Evolutionary conservation across 2,888 invertebrate species (phyloP), one percentile per base, ranked within the genome.

Genomic region (Molanna angustata): DNA sequence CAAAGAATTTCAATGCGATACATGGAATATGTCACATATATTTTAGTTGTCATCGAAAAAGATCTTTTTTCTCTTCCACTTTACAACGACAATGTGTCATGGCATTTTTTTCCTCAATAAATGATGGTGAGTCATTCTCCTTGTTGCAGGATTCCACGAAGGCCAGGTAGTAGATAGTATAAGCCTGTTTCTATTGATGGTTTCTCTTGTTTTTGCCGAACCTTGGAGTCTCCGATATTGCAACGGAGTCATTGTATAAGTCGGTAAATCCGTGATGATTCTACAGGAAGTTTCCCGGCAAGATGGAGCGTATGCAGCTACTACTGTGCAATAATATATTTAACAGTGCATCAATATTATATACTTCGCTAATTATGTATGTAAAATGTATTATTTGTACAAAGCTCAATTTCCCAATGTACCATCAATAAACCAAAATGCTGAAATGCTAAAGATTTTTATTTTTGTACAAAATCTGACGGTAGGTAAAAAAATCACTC

Each of bases 101-200:
- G 22, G 18, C 19, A 27, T 18, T 27, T 37, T 50, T 44, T 41
- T 57, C 32, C 49, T 51, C 22, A 57, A 32, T 16, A 33, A 49
- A 21, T 46, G 51, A 7, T 49, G 45, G 22, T 51, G 49, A 4
- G 54, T 37, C 17, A 35, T 22, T 54, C 42, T 57, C 27, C 49
- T 40, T 9, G 42, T 37, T 17, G 19, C 40, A 19, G 19, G n/a
- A 49, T 43, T 45, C 52, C 57, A 51, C 4, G 51, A 40, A 11
- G 54, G 51, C 57, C 57, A 57, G 4, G 39, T 46, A 13, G 37
- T 37, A 9, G 54, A 49, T n/a, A 58, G 47, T 27, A 55, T 19
- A 19, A 55, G 35, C 43, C 49, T 49, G 33, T 58, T 58, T 40
- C 55, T 48, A 16, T 52, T 44, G 7, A 58, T 33, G 11, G 46